phyloP scores from a whole-genome alignment of 2,888 invertebrate genomes.

The Labia minor region DNA sequence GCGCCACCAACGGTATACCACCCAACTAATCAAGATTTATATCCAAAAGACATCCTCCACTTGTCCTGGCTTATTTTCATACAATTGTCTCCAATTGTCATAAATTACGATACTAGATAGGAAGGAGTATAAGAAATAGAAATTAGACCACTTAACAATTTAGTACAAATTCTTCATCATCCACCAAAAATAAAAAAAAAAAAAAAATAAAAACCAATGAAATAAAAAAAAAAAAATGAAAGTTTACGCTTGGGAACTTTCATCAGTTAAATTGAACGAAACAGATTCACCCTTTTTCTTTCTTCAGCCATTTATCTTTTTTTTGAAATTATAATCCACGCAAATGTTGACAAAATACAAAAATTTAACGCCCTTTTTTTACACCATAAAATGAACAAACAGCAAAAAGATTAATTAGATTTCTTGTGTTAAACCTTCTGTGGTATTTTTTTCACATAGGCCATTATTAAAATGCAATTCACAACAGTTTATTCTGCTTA shows the following conservation, averaged over 20 bases:
- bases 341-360: not conserved
- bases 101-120: not conserved
- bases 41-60: not conserved
- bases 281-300: not conserved
- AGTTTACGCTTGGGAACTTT: not conserved
- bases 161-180: not conserved
- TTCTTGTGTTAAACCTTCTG: too few species aligned
- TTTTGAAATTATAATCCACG: not conserved
- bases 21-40: slow-evolving; percentile 1
- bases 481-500: too few species aligned
- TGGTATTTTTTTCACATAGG: too few species aligned
- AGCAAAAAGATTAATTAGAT: too few species aligned
- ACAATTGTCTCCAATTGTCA: not conserved
- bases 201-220: not conserved
- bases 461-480: too few species aligned
- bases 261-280: not conserved
- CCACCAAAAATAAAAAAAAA: not conserved
- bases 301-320: not conserved
- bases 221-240: too few species aligned
- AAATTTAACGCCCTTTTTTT: not conserved
- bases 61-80: not conserved
- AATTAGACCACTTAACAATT: not conserved
- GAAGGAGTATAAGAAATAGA: not conserved
- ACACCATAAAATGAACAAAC: too few species aligned
- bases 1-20: not conserved